These are phyloP conservation scores for Megastigmus dorsalis DNA, from an alignment of 2,888 invertebrate genomes.

Conservation along the genomic window DNA sequence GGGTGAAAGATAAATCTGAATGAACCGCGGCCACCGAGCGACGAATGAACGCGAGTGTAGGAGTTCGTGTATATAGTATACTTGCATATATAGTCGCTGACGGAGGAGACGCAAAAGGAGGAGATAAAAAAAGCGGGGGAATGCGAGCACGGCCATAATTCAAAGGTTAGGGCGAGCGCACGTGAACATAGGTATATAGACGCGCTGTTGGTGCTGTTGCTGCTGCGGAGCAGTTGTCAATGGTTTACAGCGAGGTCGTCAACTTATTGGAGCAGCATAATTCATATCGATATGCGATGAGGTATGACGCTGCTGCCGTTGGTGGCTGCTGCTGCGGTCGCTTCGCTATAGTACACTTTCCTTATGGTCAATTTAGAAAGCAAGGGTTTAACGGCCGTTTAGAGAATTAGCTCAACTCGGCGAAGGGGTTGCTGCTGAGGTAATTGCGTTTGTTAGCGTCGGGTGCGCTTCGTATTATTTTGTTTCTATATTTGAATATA, in stretches of 20 bases:
- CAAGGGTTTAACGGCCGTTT: slow-evolving; percentile 9
- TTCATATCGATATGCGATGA: slow-evolving; percentile 34
- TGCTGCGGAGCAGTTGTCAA: slow-evolving; percentile 1
- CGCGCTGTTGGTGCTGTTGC: no score
- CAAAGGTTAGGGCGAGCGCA: slow-evolving; percentile 30
- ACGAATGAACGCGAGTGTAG: slow-evolving; percentile 13
- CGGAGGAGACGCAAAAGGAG: not conserved
- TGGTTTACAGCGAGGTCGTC: slow-evolving; percentile 33
- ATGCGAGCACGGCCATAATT: slow-evolving; percentile 28
- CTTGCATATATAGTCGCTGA: no score
- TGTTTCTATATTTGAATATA: no score
- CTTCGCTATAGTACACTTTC: not conserved
- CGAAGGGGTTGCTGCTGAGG: not conserved
- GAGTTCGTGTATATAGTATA: not conserved
- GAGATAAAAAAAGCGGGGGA: slow-evolving; percentile 6
- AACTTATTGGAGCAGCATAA: slow-evolving; percentile 38
- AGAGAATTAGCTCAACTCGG: not conserved
- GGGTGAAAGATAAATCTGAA: slow-evolving; percentile 37
- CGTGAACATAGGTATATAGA: no score
- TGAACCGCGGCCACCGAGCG: slow-evolving; percentile 19
- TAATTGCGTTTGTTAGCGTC: slow-evolving; percentile 1
- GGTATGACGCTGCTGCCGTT: not conserved
- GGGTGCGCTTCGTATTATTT: no score
- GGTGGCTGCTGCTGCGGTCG: not conserved
- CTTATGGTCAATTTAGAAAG: slow-evolving; percentile 18